Base-by-base conservation (phyloP, 2,888 invertebrate genomes). In the Bibio marci region DNA sequence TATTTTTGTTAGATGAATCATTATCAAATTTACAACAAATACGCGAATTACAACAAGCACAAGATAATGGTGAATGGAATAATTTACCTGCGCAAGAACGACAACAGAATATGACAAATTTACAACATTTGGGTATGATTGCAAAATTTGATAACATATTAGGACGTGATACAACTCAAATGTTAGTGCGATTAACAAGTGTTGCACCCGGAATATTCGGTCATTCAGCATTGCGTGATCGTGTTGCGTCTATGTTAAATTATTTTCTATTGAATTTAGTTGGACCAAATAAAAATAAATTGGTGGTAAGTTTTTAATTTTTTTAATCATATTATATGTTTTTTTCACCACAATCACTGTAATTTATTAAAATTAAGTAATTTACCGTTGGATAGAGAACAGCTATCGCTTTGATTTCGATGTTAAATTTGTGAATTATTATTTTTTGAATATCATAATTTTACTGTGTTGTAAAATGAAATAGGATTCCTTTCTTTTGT, bases 181-280 rank as follows among this genome's bases (percentile, higher is more conserved):
- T 83, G 7, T 66, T 95, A 7, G 81, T 81, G 49, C 69, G 80
- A 41, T 65, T 88, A 38, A 81, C 86, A 0, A 73, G 76, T 1
- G 70, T 74, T 65, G 85, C 76, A 55, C 78, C 67, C 56, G 79
- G 65, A 33, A 82, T 92, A 33, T 92, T 94, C 63, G 88, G 86
- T 47, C 90, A 92, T 56, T 72, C 77, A 30, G 83, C 87, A 7
- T 80, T 95, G 67, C 90, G 91, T 2, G 91, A 94, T 55, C 70
- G 94, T 22, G 80, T 95, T 42, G 88, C 91, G 0, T 77, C 86
- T 10, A 95, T 95, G 94, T 70, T 95, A 41, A 95, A 95, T 64
- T 92, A 94, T 62, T 88, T 95, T 58, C 63, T 95, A 25, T 62
- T 81, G 35, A 79, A 90, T 58, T 65, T 95, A 43, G 92, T 88